These are phyloP conservation scores for Spheniscus humboldti DNA, from an alignment of 2,797 vertebrate genomes.

Conservation along the genomic window DNA sequence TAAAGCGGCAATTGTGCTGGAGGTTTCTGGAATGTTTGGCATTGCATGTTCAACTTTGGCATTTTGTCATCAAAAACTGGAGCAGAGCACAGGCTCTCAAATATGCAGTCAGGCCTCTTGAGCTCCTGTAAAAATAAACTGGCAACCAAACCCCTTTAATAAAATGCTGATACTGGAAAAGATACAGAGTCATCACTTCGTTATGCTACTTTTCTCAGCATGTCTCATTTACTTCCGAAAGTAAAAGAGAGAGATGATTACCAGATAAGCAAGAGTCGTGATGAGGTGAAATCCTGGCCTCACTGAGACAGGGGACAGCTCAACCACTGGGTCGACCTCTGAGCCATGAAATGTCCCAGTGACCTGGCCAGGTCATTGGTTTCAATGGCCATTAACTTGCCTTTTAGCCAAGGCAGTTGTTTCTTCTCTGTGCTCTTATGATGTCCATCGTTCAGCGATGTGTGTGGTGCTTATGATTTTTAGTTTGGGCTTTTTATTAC, in stretches of 20 bases:
- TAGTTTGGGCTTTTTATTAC: neutral
- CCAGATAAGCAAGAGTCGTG: neutral
- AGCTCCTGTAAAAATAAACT: constrained; percentile 60
- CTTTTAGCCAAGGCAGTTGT: neutral
- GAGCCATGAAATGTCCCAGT: neutral
- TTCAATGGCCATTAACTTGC: neutral
- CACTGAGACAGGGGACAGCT: neutral
- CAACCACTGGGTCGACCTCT: neutral
- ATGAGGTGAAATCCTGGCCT: neutral
- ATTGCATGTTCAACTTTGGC: constrained; percentile 18
- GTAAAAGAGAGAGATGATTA: neutral
- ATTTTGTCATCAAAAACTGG: constrained; percentile 42
- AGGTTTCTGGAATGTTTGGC: constrained; percentile 49
- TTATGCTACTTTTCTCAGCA: constrained; percentile 49
- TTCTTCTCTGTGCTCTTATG: neutral
- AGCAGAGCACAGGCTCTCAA: constrained; percentile 1
- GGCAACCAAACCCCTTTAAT: constrained; percentile 28
- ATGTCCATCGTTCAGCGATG: neutral
- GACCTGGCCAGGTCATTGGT: neutral
- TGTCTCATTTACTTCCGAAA: constrained; percentile 16
- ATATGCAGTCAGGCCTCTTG: neutral
- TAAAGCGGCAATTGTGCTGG: constrained; percentile 1
- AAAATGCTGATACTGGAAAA: constrained; percentile 57
- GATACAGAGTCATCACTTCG: constrained; percentile 3
- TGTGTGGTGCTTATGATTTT: neutral